Percentiles rank a stretch among this genome's conserved stretches.
Evolutionary conservation across 2,113 vertebrate species (phyloP).

Genomic region (Gopherus evgoodei): DNA sequence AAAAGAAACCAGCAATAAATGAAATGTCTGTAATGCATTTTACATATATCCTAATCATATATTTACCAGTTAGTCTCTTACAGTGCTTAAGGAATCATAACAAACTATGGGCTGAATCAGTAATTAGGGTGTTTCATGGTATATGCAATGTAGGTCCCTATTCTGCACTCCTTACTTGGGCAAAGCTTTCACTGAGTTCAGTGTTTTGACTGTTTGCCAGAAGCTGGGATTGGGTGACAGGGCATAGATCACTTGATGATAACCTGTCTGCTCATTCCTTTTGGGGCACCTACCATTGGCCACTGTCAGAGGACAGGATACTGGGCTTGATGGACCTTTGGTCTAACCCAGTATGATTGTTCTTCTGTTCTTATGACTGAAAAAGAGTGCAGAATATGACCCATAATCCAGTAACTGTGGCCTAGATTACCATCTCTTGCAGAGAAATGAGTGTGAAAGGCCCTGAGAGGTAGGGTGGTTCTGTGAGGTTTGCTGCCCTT

Average conservation of each 20-base stretch:
- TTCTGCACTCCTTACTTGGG: background rate
- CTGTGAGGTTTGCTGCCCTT: background rate
- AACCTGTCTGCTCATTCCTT: no score
- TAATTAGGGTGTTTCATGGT: background rate
- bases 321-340: no score
- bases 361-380: background rate
- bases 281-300: no score
- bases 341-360: no score
- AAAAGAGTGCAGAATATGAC: background rate
- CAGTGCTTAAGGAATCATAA: background rate
- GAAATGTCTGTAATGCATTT: background rate
- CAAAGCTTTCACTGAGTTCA: background rate
- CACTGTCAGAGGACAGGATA: no score
- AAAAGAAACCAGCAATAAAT: background rate
- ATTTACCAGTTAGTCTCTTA: background rate
- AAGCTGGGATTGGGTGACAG: no score
- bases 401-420: background rate
- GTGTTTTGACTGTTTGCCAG: background rate
- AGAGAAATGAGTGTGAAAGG: background rate
- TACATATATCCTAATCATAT: background rate
- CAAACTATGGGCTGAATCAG: background rate
- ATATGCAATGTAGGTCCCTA: background rate
- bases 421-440: background rate
- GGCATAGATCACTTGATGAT: no score
- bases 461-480: background rate